Conservation (phyloP, 1,140 invertebrate species). For the Drosophila aff. region DNA sequence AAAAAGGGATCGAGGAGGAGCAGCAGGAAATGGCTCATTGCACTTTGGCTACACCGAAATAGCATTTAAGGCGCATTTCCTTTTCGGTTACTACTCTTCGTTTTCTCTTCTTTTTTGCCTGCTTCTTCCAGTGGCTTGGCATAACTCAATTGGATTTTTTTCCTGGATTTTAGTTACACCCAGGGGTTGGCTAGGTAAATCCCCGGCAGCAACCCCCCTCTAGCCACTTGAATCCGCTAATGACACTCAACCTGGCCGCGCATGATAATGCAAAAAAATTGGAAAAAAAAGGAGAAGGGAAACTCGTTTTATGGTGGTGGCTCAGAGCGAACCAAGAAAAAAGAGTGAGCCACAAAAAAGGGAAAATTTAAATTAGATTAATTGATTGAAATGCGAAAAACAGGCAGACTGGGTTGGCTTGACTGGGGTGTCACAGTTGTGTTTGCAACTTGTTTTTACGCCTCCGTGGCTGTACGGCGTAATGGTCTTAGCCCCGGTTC, state of each 20-base stretch:
- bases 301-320: constrained; percentile 76
- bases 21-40: constrained; percentile 77
- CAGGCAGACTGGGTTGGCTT: constrained; percentile 8
- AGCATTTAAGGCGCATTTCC: constrained; percentile 82
- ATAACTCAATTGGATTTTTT: constrained; percentile 71
- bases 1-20: constrained; percentile 9
- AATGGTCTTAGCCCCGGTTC: constrained; percentile 53
- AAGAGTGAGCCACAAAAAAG: constrained; percentile 59
- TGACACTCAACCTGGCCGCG: constrained; percentile 65
- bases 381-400: constrained; percentile 80
- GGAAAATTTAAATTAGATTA: constrained; percentile 85
- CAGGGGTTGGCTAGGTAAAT: constrained; percentile 47
- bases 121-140: constrained; percentile 46
- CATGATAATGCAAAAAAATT: constrained; percentile 71
- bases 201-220: constrained; percentile 41
- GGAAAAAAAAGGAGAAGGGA: constrained; percentile 18
- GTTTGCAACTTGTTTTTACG: constrained; percentile 56
- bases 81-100: constrained; percentile 1
- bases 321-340: constrained; percentile 32
- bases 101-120: constrained; percentile 10
- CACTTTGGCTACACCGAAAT: constrained; percentile 81
- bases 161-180: constrained; percentile 15
- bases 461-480: constrained; percentile 29
- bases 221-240: constrained; percentile 52
- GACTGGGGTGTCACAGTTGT: constrained; percentile 62